Conservation (phyloP, 2,888 invertebrate genomes). For the Euclidia mi region DNA sequence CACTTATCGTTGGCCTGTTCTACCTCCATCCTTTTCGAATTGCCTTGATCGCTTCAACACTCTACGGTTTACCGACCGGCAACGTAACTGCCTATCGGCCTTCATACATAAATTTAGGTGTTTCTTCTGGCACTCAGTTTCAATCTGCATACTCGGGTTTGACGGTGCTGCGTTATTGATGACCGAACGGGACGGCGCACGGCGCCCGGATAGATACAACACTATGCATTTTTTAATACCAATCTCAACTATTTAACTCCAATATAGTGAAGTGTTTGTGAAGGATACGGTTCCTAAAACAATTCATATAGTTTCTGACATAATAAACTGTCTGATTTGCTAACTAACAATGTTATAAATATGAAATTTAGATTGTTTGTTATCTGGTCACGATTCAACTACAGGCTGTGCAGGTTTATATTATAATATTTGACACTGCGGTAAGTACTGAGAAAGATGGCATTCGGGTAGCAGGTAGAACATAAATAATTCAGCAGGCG, state of each 20-base stretch:
- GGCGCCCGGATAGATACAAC: slow-evolving; percentile 18
- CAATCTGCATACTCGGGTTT: slow-evolving; percentile 46
- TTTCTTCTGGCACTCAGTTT: slow-evolving; percentile 33
- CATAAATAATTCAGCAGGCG: slow-evolving; percentile 3
- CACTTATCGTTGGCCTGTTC: slow-evolving; percentile 33
- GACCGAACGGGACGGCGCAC: slow-evolving; percentile 13
- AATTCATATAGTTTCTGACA: no score
- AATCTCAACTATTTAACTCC: slow-evolving; percentile 41
- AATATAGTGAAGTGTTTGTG: slow-evolving; percentile 5
- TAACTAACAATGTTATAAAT: neutral
- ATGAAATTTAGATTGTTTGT: neutral
- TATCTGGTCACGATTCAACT: neutral
- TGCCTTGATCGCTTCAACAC: slow-evolving; percentile 35
- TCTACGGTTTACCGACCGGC: slow-evolving; percentile 28
- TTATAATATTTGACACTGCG: neutral
- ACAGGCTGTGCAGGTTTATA: neutral
- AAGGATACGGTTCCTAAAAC: no score
- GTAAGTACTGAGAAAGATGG: neutral
- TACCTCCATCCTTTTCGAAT: slow-evolving; percentile 39
- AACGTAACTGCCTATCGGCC: slow-evolving; percentile 40
- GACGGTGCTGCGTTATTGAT: slow-evolving; percentile 45
- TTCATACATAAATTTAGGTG: slow-evolving; percentile 40
- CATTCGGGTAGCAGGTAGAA: no score
- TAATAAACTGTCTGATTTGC: no score
- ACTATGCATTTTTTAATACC: slow-evolving; percentile 45